Conservation (phyloP, 2,113 vertebrate genomes). For the Pipra filicauda region DNA sequence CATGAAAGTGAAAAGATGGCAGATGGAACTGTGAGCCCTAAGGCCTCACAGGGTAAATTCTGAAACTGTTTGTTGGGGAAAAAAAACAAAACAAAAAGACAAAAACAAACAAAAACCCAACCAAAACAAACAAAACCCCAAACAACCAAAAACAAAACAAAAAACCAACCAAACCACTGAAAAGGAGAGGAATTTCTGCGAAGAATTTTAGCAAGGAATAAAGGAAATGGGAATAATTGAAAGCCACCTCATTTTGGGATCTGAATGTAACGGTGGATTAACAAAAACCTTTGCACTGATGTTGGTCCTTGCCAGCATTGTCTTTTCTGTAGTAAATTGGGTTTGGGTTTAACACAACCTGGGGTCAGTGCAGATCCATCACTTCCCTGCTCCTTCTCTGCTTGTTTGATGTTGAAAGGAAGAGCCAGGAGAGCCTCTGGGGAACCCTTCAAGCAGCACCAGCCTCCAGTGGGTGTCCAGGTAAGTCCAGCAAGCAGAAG, state of each 20-base stretch:
- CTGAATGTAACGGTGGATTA: neutral
- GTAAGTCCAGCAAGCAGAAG: neutral
- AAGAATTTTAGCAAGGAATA: neutral
- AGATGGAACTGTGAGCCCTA: neutral
- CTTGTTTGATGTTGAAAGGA: neutral
- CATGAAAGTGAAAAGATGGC: neutral
- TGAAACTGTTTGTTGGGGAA: neutral
- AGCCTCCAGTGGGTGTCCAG: fast-evolving
- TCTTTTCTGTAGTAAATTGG: neutral
- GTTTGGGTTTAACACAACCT: neutral
- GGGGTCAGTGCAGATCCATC: neutral
- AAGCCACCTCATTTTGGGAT: neutral
- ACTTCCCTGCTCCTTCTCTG: neutral
- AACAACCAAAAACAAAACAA: neutral
- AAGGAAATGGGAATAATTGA: neutral
- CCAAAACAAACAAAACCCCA: neutral
- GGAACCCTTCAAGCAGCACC: neutral
- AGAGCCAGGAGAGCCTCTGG: fast-evolving
- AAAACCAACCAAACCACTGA: neutral
- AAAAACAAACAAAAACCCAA: neutral
- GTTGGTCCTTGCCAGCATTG: neutral
- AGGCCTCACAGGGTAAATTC: neutral
- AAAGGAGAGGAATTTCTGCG: neutral
- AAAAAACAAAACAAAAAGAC: neutral
- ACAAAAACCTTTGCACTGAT: too few relatives aligned